phyloP scores from a whole-genome alignment of 2,888 invertebrate species.

The Elegia similella region DNA sequence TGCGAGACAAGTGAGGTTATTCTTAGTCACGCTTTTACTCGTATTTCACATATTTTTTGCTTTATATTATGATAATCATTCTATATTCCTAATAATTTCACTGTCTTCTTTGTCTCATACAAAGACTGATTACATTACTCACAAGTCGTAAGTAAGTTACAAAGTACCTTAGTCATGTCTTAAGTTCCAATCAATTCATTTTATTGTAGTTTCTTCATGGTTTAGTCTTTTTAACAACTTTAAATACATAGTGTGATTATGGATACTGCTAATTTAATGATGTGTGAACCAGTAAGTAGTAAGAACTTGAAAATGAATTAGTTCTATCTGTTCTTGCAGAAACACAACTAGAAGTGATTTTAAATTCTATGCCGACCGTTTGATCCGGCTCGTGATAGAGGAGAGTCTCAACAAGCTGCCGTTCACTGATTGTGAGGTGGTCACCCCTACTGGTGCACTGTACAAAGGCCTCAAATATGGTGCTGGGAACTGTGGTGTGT shows the following conservation, averaged over 20 bases:
- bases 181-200: no score
- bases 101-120: no score
- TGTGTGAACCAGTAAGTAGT: no score
- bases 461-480: conserved; percentile 97
- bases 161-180: no score
- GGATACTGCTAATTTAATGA: no score
- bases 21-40: conserved; percentile 4
- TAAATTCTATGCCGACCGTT: conserved; percentile 98
- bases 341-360: conserved; percentile 97
- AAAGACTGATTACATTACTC: no score
- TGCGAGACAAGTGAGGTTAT: conserved; percentile 87
- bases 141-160: no score
- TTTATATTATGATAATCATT: no score
- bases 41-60: background rate
- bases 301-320: background rate
- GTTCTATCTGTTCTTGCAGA: conserved; percentile 75
- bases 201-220: no score
- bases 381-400: conserved; percentile 98
- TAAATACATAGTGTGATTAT: no score
- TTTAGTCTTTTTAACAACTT: no score
- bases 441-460: conserved; percentile 94
- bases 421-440: conserved; percentile 93
- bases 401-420: conserved; percentile 98
- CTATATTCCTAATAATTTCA: no score
- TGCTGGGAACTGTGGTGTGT: conserved; percentile 99